Evolutionary conservation across 2,888 invertebrate genomes (phyloP).

Genomic region (Drosophila birchii): DNA sequence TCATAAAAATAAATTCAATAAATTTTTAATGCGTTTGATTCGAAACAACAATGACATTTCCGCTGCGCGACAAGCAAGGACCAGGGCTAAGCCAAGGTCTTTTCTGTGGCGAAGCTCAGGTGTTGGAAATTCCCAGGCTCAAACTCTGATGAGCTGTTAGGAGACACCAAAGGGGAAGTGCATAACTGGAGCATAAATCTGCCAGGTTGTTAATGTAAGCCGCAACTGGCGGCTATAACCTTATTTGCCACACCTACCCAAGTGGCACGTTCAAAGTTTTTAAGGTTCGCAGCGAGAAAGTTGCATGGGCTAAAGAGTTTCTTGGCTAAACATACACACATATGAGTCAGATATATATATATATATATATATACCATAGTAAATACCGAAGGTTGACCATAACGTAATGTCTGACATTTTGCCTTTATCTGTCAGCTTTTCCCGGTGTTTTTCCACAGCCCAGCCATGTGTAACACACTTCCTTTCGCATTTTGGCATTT

Average conservation of each 20-base stretch:
- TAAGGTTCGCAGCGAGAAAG: slow-evolving; percentile 18
- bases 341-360: slow-evolving; percentile 2
- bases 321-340: slow-evolving; percentile 67
- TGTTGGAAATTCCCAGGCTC: slow-evolving; percentile 45
- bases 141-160: slow-evolving; percentile 39
- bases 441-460: slow-evolving; percentile 15
- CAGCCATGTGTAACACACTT: slow-evolving; percentile 35
- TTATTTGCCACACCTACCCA: slow-evolving; percentile 12
- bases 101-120: slow-evolving; percentile 42
- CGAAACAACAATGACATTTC: slow-evolving; percentile 60
- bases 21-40: slow-evolving; percentile 71
- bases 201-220: slow-evolving; percentile 71
- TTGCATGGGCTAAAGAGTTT: slow-evolving; percentile 59
- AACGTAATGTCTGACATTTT: slow-evolving; percentile 25
- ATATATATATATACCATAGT: not conserved
- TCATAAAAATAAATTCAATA: slow-evolving; percentile 73
- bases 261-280: slow-evolving; percentile 64
- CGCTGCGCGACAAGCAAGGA: slow-evolving; percentile 3
- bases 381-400: slow-evolving; percentile 37
- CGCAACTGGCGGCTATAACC: slow-evolving; percentile 45
- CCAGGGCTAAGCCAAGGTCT: slow-evolving; percentile 28
- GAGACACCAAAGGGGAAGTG: slow-evolving; percentile 44
- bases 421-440: slow-evolving; percentile 28
- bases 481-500: slow-evolving; percentile 28
- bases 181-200: slow-evolving; percentile 74